These are phyloP conservation scores for Nothocercus julius DNA, from an alignment of 2,113 vertebrate genomes.

Conservation along the genomic window DNA sequence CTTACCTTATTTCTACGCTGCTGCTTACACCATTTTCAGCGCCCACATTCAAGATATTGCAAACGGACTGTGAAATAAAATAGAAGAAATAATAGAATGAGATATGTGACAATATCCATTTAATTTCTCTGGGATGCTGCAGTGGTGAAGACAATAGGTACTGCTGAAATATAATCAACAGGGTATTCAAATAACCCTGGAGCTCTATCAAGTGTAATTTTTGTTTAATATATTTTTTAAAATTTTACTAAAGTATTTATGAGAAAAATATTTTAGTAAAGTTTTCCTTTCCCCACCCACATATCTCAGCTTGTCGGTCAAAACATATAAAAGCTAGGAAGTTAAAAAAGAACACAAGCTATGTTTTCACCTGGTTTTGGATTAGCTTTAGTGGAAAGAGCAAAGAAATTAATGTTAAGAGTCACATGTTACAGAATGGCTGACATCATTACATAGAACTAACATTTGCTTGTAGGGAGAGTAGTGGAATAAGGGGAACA, in stretches of 20 bases:
- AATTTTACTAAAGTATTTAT: not conserved
- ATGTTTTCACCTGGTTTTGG: not conserved
- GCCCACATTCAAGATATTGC: constrained; percentile 11
- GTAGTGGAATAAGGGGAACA: not conserved
- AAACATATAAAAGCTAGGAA: not conserved
- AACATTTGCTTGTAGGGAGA: not conserved
- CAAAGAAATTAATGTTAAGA: not conserved
- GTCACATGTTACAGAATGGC: not conserved
- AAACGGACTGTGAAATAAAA: constrained; percentile 55
- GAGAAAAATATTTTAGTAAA: not conserved
- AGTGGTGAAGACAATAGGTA: constrained; percentile 26
- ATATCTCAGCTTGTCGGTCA: constrained; percentile 1
- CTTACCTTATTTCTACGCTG: constrained; percentile 5
- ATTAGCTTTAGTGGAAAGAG: not conserved
- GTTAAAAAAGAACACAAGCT: not conserved
- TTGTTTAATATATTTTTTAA: constrained; percentile 2
- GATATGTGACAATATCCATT: not conserved
- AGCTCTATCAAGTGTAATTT: not conserved
- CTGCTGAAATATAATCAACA: not conserved
- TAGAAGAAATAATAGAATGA: constrained; percentile 7
- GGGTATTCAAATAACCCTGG: not conserved
- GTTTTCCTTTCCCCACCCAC: not conserved
- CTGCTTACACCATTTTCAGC: constrained; percentile 12
- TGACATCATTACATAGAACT: not conserved
- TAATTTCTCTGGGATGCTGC: not conserved